Evolutionary conservation across 92 coral and sea anemone species (phyloP), one percentile per base, ranked within the genome.

Genomic region (Hydrozoanthus gracilis): DNA sequence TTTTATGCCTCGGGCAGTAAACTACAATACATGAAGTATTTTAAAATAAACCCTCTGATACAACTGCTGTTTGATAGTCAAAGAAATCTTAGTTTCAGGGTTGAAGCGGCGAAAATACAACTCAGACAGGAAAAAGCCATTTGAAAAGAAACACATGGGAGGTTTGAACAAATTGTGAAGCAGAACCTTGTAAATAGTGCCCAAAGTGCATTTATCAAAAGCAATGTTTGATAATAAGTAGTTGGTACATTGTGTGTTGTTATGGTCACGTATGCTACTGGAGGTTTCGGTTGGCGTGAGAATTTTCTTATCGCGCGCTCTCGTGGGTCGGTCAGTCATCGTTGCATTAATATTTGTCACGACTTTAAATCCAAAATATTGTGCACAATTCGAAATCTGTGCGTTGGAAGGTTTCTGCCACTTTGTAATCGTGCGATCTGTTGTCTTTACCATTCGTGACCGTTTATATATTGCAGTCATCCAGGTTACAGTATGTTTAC

Each of bases 1-100:
- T 58, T 58, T 58, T 58, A 58, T 58, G 65, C 65, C 65, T 58
- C 65, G 65, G 65, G 65, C 65, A 58, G 65, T 58, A 58, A 58
- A 58, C 65, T 58, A 58, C 65, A 58, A 58, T 58, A 58, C 14
- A 58, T 58, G 65, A 58, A 58, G 65, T 58, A 58, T 58, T 58
- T 6, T 58, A 54, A 54, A 54, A 54, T 54, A 54, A 0, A 54
- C 60, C 60, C 60, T 54, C 60, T 54, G 60, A 58, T 58, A 58
- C 65, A 58, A 58, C 65, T 58, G 65, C 65, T 58, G 65, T 58
- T 58, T 58, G 65, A 58, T 58, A 58, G 65, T 58, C 65, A 58
- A 58, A 58, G 65, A 58, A 58, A 58, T 58, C 65, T 58, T 58
- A 58, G 65, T 58, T 58, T 58, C 65, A 58, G 65, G 65, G 65